These are phyloP conservation scores for Synanthedon andrenaeformis DNA, from an alignment of 2,888 invertebrate species.

Conservation along the genomic window DNA sequence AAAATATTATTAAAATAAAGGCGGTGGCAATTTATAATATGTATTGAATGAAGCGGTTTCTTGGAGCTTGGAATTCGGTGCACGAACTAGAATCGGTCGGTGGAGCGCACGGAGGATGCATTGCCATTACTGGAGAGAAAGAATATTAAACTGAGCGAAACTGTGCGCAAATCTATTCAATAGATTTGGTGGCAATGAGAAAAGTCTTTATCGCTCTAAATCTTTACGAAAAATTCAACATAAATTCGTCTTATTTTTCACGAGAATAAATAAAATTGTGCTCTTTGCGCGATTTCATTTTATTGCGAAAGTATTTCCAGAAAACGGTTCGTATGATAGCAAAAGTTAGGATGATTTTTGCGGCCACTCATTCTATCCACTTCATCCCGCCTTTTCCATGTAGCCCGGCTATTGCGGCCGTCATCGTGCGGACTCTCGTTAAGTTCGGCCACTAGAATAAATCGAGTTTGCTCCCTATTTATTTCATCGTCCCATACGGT, in stretches of 20 bases:
- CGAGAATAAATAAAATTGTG: background rate
- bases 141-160: too few relatives aligned
- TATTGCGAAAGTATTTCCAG: background rate
- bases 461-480: slow-evolving; percentile 37
- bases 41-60: slow-evolving; percentile 20
- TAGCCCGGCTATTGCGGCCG: slow-evolving; percentile 27
- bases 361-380: slow-evolving; percentile 16
- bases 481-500: background rate
- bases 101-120: slow-evolving; percentile 7
- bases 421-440: slow-evolving; percentile 27
- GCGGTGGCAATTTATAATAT: background rate
- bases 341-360: slow-evolving; percentile 19
- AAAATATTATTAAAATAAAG: too few relatives aligned
- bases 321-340: background rate
- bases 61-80: slow-evolving; percentile 20
- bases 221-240: too few relatives aligned
- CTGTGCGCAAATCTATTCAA: too few relatives aligned
- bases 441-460: slow-evolving; percentile 36
- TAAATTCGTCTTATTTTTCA: background rate
- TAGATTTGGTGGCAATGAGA: too few relatives aligned
- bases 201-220: too few relatives aligned
- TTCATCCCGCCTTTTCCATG: slow-evolving; percentile 50
- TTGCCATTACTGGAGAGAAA: background rate
- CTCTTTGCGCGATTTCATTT: background rate
- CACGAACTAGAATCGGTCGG: slow-evolving; percentile 12